phyloP scores from a whole-genome alignment of 2,888 invertebrate genomes.

The Eilema caniola region DNA sequence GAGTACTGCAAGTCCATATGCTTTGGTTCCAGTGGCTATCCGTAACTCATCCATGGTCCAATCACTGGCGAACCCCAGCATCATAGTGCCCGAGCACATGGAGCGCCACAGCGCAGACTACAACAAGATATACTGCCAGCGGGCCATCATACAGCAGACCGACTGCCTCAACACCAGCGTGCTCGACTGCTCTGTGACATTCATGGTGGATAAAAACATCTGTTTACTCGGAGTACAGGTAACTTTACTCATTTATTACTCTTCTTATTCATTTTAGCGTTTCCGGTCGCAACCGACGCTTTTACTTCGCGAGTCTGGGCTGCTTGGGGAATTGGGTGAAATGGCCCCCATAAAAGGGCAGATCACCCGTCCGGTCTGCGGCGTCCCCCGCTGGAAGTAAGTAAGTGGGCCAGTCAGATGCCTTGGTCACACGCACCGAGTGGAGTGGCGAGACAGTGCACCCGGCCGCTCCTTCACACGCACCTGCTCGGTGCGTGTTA shows the following conservation, averaged over 20 bases:
- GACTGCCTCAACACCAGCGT: slow-evolving; percentile 92
- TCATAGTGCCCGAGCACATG: slow-evolving; percentile 49
- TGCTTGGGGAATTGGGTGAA: no score
- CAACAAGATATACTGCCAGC: slow-evolving; percentile 90
- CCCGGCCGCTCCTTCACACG: no score
- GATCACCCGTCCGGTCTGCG: no score
- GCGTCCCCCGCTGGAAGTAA: no score
- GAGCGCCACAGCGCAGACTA: slow-evolving; percentile 72
- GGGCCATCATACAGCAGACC: slow-evolving; percentile 89
- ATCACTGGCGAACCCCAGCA: slow-evolving; percentile 31
- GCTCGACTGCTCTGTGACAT: slow-evolving; percentile 92
- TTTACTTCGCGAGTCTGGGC: no score
- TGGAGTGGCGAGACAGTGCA: no score
- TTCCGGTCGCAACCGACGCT: no score
- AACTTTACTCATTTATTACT: slow-evolving; percentile 4
- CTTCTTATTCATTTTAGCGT: no score
- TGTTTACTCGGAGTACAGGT: slow-evolving; percentile 91
- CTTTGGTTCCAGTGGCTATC: slow-evolving; percentile 36
- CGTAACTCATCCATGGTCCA: slow-evolving; percentile 56
- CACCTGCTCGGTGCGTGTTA: no score
- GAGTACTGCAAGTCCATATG: background rate
- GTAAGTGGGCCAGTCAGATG: no score
- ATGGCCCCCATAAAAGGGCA: no score
- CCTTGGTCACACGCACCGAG: no score
- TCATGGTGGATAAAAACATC: slow-evolving; percentile 93